phyloP scores from a whole-genome alignment of 2,888 invertebrate species.

The Caenorhabditis japonica region DNA sequence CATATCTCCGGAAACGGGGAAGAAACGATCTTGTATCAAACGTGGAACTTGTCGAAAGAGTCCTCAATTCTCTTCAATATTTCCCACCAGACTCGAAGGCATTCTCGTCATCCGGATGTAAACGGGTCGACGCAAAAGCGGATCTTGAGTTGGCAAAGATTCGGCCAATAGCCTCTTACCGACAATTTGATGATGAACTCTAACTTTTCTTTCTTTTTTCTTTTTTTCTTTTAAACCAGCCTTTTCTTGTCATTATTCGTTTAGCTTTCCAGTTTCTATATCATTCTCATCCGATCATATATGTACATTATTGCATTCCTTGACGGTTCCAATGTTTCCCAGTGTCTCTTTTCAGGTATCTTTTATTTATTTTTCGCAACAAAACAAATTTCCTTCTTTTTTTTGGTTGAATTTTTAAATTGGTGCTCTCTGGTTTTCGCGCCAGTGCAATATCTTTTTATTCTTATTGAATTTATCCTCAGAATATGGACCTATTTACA shows the following conservation, averaged over 20 bases:
- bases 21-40: conserved; percentile 43
- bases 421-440: too few species aligned
- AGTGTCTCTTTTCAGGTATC: conserved; percentile 14
- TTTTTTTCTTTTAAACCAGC: conserved; percentile 2
- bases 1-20: conserved; percentile 35
- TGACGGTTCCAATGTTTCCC: conserved; percentile 13
- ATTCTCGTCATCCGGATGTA: conserved; percentile 84
- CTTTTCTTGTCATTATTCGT: conserved; percentile 5
- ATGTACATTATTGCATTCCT: conserved; percentile 43
- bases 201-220: conserved; percentile 13
- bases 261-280: too few species aligned
- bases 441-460: too few species aligned
- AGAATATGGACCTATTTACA: too few species aligned
- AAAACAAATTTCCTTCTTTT: background rate
- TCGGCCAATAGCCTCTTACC: background rate
- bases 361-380: background rate
- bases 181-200: conserved; percentile 33
- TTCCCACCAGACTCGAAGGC: conserved; percentile 68
- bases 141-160: conserved; percentile 67
- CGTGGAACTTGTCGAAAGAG: conserved; percentile 45
- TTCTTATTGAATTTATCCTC: too few species aligned
- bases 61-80: conserved; percentile 64
- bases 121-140: conserved; percentile 86
- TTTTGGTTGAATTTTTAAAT: too few species aligned
- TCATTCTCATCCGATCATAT: too few species aligned